Percentiles rank a stretch among this genome's conserved stretches.
These are phyloP conservation scores for Magallana angulata DNA, from an alignment of 1,140 invertebrate genomes.

Conservation along the genomic window DNA sequence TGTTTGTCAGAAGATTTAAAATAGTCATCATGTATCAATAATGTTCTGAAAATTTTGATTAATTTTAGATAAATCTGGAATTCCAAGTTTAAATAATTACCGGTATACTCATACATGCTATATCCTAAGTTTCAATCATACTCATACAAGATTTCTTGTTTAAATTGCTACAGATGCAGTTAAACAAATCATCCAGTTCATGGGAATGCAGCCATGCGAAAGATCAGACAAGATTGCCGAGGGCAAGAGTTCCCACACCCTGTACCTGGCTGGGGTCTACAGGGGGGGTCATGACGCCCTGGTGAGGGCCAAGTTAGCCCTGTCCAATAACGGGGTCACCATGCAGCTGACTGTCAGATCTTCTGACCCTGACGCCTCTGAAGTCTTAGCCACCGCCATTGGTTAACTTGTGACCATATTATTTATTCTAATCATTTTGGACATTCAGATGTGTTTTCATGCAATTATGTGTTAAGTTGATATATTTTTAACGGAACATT, in stretches of 20 bases:
- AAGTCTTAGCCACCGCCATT: slow-evolving; percentile 85
- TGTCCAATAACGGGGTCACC: slow-evolving; percentile 85
- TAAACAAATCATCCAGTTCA: slow-evolving; percentile 90
- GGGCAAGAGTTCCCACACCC: slow-evolving; percentile 89
- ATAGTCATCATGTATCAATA: too few relatives aligned
- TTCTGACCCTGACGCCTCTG: slow-evolving; percentile 84
- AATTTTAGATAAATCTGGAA: too few relatives aligned
- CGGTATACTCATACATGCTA: too few relatives aligned
- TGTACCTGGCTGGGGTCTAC: slow-evolving; percentile 91
- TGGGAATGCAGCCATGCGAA: slow-evolving; percentile 93
- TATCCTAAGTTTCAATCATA: too few relatives aligned
- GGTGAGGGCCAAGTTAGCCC: slow-evolving; percentile 81
- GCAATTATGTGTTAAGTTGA: too few relatives aligned
- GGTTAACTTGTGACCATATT: slow-evolving; percentile 63
- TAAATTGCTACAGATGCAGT: slow-evolving; percentile 85
- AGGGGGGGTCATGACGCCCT: slow-evolving; percentile 93
- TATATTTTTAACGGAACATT: too few relatives aligned
- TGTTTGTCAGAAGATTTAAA: too few relatives aligned
- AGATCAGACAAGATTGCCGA: slow-evolving; percentile 91
- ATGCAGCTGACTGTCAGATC: slow-evolving; percentile 86
- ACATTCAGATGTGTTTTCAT: too few relatives aligned
- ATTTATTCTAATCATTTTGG: too few relatives aligned
- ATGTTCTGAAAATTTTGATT: too few relatives aligned
- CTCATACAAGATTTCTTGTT: too few relatives aligned
- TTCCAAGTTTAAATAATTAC: too few relatives aligned